These are phyloP conservation scores for Benitochromis conjunctus DNA, from an alignment of 2,113 vertebrate species.

Conservation along the genomic window DNA sequence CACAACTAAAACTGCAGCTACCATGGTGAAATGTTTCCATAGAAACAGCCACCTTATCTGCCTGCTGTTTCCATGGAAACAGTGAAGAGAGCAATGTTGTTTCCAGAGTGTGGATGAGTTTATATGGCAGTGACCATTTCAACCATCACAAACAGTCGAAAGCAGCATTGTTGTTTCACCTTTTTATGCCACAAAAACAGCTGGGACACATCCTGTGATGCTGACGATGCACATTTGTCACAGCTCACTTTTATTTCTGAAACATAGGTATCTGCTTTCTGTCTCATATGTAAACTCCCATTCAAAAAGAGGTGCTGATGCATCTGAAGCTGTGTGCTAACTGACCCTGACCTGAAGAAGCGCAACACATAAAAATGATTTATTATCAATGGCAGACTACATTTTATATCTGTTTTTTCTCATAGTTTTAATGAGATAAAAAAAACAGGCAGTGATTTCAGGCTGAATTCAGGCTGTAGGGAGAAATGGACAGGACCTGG, in stretches of 20 bases:
- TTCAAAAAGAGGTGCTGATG: background rate
- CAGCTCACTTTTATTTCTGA: background rate
- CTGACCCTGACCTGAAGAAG: background rate
- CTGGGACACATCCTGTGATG: background rate
- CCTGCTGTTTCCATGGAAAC: conserved; percentile 43
- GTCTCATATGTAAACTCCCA: background rate
- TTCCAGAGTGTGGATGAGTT: background rate
- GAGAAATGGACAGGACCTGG: background rate
- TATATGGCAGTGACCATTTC: background rate
- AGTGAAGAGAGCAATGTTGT: background rate
- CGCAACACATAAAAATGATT: background rate
- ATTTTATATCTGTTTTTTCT: background rate
- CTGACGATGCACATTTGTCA: background rate
- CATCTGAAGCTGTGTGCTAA: background rate
- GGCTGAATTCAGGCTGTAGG: background rate
- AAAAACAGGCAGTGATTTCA: too few species aligned
- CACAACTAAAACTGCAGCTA: background rate
- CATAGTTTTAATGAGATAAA: background rate
- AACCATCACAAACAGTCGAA: background rate
- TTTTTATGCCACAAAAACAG: background rate
- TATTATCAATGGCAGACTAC: background rate
- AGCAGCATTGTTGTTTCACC: background rate
- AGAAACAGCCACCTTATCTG: conserved; percentile 7
- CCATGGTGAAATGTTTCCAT: conserved; percentile 27
- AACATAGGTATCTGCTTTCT: background rate